phyloP scores from a whole-genome alignment of 2,888 invertebrate genomes.

The Stratiomys singularior region DNA sequence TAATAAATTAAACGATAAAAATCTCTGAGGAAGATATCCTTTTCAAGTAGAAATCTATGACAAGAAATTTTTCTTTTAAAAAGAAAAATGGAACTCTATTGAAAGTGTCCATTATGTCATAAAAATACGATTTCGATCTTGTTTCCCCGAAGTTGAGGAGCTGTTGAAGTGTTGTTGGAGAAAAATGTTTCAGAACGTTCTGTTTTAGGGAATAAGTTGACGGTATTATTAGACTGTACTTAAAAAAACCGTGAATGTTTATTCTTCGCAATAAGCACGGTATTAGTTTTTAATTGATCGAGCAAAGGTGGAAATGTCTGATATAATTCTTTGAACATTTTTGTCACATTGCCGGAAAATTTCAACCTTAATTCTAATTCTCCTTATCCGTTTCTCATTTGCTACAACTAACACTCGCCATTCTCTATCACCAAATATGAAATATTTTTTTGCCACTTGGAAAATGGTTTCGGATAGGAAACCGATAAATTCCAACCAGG shows the following conservation, averaged over 20 bases:
- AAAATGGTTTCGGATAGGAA: constrained; percentile 43
- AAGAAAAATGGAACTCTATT: neutral
- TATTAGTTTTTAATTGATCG: too few relatives aligned
- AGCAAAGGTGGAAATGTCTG: too few relatives aligned
- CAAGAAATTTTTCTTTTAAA: too few relatives aligned
- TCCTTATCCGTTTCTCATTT: neutral
- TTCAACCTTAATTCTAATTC: neutral
- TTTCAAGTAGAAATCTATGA: neutral
- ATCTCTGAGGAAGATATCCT: neutral
- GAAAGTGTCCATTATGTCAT: constrained; percentile 37
- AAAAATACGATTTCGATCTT: constrained; percentile 23
- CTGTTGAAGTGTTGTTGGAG: too few relatives aligned
- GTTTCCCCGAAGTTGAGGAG: neutral
- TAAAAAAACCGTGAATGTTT: too few relatives aligned
- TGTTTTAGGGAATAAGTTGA: too few relatives aligned
- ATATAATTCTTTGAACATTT: too few relatives aligned
- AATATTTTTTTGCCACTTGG: constrained; percentile 40
- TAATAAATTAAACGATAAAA: neutral
- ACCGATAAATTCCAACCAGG: constrained; percentile 40
- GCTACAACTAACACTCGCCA: neutral
- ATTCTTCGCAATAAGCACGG: too few relatives aligned
- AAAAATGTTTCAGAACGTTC: too few relatives aligned
- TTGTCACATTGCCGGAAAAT: too few relatives aligned
- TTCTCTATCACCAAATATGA: neutral
- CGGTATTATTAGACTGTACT: too few relatives aligned